Evolutionary conservation across 1,140 invertebrate genomes (phyloP).

Genomic region (Zophobas morio): DNA sequence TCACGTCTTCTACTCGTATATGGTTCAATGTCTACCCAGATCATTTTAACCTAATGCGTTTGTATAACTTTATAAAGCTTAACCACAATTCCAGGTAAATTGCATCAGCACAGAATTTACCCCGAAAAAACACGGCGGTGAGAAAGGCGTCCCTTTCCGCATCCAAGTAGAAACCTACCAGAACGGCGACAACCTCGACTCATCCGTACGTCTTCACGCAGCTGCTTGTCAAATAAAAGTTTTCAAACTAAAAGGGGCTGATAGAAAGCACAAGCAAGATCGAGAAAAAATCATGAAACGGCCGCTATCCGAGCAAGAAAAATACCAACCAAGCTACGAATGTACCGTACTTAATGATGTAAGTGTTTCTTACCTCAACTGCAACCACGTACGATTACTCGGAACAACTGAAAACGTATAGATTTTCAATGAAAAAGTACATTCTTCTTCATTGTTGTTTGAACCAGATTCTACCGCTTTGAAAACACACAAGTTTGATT

Average conservation of each 20-base stretch:
- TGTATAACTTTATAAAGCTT: neutral
- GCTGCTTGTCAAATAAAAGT: slow-evolving; percentile 97
- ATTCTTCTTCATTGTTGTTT: slow-evolving; percentile 19
- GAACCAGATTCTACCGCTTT: slow-evolving; percentile 36
- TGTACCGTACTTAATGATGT: slow-evolving; percentile 94
- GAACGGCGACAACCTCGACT: slow-evolving; percentile 67
- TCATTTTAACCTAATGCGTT: neutral
- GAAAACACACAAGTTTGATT: slow-evolving; percentile 24
- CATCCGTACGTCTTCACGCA: slow-evolving; percentile 81
- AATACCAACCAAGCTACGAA: slow-evolving; percentile 96
- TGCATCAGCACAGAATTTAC: slow-evolving; percentile 99
- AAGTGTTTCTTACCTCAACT: slow-evolving; percentile 64
- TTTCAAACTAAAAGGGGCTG: slow-evolving; percentile 94
- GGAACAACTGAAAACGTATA: slow-evolving; percentile 6
- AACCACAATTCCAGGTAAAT: slow-evolving; percentile 79
- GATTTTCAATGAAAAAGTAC: slow-evolving; percentile 30
- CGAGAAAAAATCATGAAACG: slow-evolving; percentile 93
- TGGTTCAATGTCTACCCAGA: too few relatives aligned
- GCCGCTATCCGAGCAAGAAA: slow-evolving; percentile 89
- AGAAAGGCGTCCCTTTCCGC: slow-evolving; percentile 97
- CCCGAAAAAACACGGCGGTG: slow-evolving; percentile 97
- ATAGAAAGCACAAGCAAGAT: slow-evolving; percentile 98
- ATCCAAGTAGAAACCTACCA: slow-evolving; percentile 93
- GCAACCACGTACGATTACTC: neutral
- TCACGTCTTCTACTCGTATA: too few relatives aligned